Conservation (phyloP, 2,113 vertebrate species). For the Anarrhichthys ocellatus region DNA sequence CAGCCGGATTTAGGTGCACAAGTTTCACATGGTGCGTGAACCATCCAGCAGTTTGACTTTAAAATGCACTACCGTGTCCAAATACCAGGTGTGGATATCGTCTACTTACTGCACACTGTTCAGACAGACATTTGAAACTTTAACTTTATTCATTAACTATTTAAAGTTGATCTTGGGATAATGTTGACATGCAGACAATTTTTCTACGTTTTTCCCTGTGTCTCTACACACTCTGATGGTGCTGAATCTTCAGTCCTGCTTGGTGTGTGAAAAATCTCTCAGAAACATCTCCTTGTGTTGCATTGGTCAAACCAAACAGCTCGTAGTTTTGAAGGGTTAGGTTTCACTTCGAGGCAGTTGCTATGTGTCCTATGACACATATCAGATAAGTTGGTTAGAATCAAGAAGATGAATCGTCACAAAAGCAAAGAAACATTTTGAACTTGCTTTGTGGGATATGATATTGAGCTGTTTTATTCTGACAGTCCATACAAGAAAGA, state of each 20-base stretch:
- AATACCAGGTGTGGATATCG: not conserved
- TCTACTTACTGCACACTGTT: not conserved
- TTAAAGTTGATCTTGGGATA: not conserved
- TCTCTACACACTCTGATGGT: not conserved
- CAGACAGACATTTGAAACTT: not conserved
- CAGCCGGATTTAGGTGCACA: not conserved
- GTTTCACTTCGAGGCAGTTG: not conserved
- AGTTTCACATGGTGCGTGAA: not conserved
- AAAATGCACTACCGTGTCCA: not conserved
- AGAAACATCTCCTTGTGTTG: not conserved
- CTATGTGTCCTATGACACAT: not conserved
- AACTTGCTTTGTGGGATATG: not conserved
- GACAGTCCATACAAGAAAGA: not conserved
- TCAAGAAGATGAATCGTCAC: not conserved
- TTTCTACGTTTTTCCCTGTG: not conserved
- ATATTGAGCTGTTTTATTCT: not conserved
- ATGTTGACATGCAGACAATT: not conserved
- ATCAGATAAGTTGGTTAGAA: not conserved
- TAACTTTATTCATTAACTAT: not conserved
- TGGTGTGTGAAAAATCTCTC: not conserved
- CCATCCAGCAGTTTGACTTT: not conserved
- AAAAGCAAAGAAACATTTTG: not conserved
- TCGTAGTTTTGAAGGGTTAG: not conserved
- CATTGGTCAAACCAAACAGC: not conserved
- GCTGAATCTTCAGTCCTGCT: not conserved